Evolutionary conservation across 1,140 invertebrate species (phyloP).

Genomic region (Leptestheria dahalacensis): DNA sequence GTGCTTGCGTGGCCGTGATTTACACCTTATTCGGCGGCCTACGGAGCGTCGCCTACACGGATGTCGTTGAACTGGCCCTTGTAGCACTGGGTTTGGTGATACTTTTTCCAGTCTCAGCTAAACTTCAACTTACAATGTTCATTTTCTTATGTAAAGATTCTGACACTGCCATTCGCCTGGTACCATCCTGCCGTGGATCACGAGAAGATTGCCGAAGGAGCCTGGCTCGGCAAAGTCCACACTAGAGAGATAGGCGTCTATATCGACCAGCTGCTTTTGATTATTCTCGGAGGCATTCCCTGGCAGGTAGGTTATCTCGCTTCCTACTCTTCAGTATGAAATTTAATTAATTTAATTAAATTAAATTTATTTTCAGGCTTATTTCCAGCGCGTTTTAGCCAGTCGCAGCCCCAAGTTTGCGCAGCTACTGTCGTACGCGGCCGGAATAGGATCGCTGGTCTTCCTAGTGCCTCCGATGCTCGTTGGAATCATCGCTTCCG

Average conservation of each 20-base stretch:
- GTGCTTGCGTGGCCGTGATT: conserved; percentile 47
- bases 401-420: conserved; percentile 50
- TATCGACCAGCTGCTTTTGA: conserved; percentile 50
- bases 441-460: conserved; percentile 53
- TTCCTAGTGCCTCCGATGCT: conserved; percentile 57
- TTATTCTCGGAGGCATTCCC: conserved; percentile 67
- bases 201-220: conserved; percentile 29
- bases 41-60: conserved; percentile 64
- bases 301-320: conserved; percentile 46
- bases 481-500: conserved; percentile 54
- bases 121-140: conserved; percentile 21
- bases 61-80: conserved; percentile 59
- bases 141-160: conserved; percentile 30
- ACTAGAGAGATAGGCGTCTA: conserved; percentile 42
- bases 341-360: not conserved
- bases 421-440: conserved; percentile 50
- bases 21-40: conserved; percentile 66
- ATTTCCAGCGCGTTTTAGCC: conserved; percentile 66
- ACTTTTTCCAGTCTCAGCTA: conserved; percentile 19
- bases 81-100: conserved; percentile 56
- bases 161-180: conserved; percentile 51
- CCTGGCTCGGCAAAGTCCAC: conserved; percentile 47
- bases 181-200: conserved; percentile 41
- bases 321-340: not conserved
- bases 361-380: conserved; percentile 23